Base-by-base conservation (phyloP, 1,140 invertebrate genomes). In the Dendrolimus punctatus region DNA sequence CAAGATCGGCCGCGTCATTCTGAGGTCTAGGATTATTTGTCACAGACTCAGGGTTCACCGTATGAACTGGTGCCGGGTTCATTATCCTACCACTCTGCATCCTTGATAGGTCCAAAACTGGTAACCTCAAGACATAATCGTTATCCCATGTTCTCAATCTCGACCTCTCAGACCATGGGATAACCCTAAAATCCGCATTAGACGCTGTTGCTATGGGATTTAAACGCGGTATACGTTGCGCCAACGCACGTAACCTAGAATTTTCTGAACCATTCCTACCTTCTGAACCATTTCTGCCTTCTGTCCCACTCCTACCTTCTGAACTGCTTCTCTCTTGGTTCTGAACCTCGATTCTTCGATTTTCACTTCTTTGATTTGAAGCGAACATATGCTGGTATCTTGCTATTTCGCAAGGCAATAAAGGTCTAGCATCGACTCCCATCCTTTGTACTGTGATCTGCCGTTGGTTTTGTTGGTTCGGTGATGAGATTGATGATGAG, bases 381-480 rank as follows among this genome's bases (percentile, higher is more conserved):
- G 74, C 66, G 53, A 85, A 81, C 78, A 85, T 80, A 46, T 85
- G 78, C 46, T 83, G 81, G 65, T 80, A 85, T 52, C 83, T 70
- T 5, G 78, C 71, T 57, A 87, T 78, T 55, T 88, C 85, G 46
- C 64, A 67, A 0, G 82, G 73, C 23, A 76, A 55, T 0, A 88
- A 55, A 0, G 82, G 82, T 48, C 83, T 57, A 3, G 83, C 86
- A 53, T 88, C 86, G 46, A 82, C 61, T 3, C 85, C 86, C 40
- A 88, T 78, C 58, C 86, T 66, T 41, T 88, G 86, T 5, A 88
- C 82, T 37, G 83, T 79, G 51, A 87, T 78, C 46, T 87, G 82
- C 8, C 76, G 58, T 50, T 69, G 71, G 23, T 53, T 67, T 23
- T 66, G 68, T 10, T 66, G 68, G 45, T 76, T 71, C 0, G 66